Conservation (phyloP, 53 echinoderm and acorn worm genomes). For the Holothuria scabra region DNA sequence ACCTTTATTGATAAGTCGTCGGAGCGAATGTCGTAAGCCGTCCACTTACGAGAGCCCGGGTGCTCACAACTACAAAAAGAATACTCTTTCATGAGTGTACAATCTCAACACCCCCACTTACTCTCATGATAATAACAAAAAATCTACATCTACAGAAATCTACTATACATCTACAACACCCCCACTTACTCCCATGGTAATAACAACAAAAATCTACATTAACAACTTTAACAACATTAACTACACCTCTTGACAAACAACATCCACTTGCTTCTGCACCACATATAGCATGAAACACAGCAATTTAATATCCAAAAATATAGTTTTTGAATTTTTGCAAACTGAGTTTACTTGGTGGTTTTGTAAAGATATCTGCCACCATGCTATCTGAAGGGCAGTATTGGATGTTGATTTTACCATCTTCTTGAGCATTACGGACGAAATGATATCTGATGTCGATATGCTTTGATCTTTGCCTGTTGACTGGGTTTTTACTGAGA, state of each 20-base stretch:
- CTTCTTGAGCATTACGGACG: slow-evolving; percentile 32
- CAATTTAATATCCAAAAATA: not conserved
- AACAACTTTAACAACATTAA: no score
- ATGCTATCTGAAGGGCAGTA: not conserved
- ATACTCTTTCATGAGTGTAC: no score
- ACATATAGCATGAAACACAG: no score
- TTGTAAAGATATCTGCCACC: not conserved
- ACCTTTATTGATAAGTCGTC: no score
- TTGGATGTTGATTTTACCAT: slow-evolving; percentile 38
- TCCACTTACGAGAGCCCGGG: no score
- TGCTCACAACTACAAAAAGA: no score
- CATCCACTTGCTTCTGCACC: no score
- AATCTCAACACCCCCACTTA: no score
- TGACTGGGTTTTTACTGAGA: slow-evolving; percentile 52
- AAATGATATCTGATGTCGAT: slow-evolving; percentile 61
- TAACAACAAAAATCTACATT: not conserved
- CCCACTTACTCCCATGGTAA: slow-evolving; percentile 28
- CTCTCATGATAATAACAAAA: no score
- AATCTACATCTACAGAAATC: no score
- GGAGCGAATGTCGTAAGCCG: no score
- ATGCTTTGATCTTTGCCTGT: slow-evolving; percentile 50
- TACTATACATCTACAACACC: no score
- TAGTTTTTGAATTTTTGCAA: not conserved
- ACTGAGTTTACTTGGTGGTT: not conserved
- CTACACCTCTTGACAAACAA: not conserved